Evolutionary conservation across 2,888 invertebrate genomes (phyloP).

Genomic region (Andrena marginata): DNA sequence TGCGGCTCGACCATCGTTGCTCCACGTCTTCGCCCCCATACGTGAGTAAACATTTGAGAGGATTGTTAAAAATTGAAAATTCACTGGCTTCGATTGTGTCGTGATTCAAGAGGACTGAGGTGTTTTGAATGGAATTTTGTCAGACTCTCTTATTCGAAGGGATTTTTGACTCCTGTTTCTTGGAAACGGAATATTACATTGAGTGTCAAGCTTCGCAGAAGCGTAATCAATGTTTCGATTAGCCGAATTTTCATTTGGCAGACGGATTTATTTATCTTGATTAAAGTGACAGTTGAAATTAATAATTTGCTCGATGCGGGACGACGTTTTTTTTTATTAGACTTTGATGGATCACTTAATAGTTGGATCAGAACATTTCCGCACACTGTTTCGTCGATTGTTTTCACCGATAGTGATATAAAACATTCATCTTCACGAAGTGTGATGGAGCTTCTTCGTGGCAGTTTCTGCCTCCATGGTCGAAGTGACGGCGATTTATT

Average conservation of each 20-base stretch:
- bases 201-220: too few relatives aligned
- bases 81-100: too few relatives aligned
- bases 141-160: too few relatives aligned
- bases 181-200: too few relatives aligned
- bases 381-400: too few relatives aligned
- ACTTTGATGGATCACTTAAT: neutral
- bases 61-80: too few relatives aligned
- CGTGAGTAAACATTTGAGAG: constrained; percentile 14
- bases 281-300: constrained; percentile 5
- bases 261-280: constrained; percentile 1
- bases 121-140: too few relatives aligned
- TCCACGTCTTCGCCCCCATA: neutral
- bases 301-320: neutral
- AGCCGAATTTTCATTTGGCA: neutral
- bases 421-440: constrained; percentile 6
- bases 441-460: neutral
- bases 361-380: neutral
- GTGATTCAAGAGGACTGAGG: too few relatives aligned
- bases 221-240: neutral
- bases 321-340: neutral
- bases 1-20: neutral
- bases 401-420: neutral
- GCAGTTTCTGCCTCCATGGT: neutral
- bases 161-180: too few relatives aligned
- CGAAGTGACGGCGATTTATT: constrained; percentile 18